These are phyloP conservation scores for Sebastolobus altivelis DNA, from an alignment of 2,797 vertebrate species.

Conservation along the genomic window DNA sequence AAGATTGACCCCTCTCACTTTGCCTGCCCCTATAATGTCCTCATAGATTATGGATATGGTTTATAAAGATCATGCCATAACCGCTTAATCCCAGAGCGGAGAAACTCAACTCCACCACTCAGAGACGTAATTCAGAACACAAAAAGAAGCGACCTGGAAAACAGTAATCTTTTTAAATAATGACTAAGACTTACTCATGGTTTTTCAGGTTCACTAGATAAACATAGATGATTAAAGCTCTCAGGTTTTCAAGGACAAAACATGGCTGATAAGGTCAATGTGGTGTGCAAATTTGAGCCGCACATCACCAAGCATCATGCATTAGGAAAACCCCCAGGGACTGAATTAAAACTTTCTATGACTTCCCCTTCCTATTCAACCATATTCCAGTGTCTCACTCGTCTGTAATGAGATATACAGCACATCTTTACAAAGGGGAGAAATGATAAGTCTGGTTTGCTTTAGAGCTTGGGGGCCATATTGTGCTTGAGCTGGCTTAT, in stretches of 20 bases:
- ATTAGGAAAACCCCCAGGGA: not conserved
- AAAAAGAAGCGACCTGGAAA: conserved; percentile 12
- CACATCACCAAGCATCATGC: not conserved
- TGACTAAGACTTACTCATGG: not conserved
- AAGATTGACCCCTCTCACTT: conserved; percentile 40
- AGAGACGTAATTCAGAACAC: conserved; percentile 1
- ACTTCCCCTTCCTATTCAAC: not conserved
- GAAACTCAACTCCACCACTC: conserved; percentile 13
- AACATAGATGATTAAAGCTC: not conserved
- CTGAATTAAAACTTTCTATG: not conserved
- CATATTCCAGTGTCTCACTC: not conserved
- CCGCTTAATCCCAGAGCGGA: conserved; percentile 46
- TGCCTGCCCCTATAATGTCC: conserved; percentile 29
- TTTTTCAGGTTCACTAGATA: not conserved
- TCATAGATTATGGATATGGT: conserved; percentile 64
- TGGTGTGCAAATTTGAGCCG: not conserved
- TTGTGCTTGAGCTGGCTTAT: conserved; percentile 25
- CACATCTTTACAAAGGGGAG: not conserved
- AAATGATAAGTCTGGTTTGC: not conserved
- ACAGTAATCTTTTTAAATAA: not conserved
- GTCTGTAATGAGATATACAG: conserved; percentile 18
- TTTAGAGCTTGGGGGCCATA: conserved; percentile 10
- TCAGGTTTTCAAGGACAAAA: not conserved
- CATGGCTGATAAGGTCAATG: not conserved
- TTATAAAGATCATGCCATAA: conserved; percentile 57